Conservation (phyloP, 2,888 invertebrate species). For the Ommatoiulus sabulosus region DNA sequence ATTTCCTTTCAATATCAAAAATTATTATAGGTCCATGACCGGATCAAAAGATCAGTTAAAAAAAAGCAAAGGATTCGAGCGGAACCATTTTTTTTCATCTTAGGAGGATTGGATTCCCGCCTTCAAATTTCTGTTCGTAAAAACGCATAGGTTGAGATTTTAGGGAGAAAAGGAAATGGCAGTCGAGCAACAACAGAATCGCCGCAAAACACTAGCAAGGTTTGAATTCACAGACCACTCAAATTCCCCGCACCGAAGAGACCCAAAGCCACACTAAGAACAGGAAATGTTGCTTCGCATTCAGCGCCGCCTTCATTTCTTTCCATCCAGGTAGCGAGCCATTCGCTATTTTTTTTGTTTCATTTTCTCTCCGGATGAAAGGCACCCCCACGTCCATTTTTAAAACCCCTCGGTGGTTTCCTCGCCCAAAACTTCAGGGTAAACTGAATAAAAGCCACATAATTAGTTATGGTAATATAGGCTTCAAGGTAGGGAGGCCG, state of each 20-base stretch:
- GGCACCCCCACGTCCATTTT: conserved; percentile 40
- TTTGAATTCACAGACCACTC: background rate
- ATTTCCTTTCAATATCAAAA: conserved; percentile 24
- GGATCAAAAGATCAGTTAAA: conserved; percentile 30
- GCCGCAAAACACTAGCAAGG: background rate
- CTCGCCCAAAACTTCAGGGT: conserved; percentile 34
- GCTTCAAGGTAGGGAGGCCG: conserved; percentile 39
- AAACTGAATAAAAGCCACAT: conserved; percentile 10
- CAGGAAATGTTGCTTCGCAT: conserved; percentile 24
- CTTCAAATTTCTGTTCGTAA: background rate
- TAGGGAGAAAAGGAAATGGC: conserved; percentile 2
- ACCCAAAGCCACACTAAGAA: conserved; percentile 37
- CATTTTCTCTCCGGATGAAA: background rate
- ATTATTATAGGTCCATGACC: conserved; percentile 36
- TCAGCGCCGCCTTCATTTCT: background rate
- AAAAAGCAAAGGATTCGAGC: conserved; percentile 26
- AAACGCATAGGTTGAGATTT: background rate
- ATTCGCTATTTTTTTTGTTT: background rate
- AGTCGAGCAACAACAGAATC: conserved; percentile 20
- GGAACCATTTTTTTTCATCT: background rate
- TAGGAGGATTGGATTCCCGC: background rate
- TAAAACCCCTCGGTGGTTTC: conserved; percentile 5
- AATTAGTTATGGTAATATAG: conserved; percentile 40
- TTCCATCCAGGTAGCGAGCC: background rate
- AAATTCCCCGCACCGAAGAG: conserved; percentile 7